Base-by-base conservation (phyloP, 2,797 vertebrate genomes). In the Monodelphis domestica region DNA sequence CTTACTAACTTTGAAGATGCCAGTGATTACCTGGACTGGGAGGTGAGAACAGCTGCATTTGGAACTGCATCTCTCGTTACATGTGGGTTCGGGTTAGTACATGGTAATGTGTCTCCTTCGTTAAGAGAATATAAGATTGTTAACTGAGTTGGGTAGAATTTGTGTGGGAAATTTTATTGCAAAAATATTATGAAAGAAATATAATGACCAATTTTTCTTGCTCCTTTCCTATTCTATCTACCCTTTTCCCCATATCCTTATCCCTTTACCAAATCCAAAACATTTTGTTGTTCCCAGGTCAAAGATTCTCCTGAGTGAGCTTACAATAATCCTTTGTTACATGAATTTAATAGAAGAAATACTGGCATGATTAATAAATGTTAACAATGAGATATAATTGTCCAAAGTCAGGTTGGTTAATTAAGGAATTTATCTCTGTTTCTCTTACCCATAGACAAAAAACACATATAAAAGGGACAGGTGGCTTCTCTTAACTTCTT, bases 1-100 rank as follows among this genome's bases (percentile, higher is more conserved):
- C 99, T 99, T 96, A 99, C 98, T 98, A 99, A 99, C 98, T 99
- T 99, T 98, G 99, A 99, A 97, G 99, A 99, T 98, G 99, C 98
- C 98, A 98, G 97, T 98, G 98, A 99, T 98, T 99, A 98, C 97
- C 98, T 99, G 98, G 98, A 99, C 98, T 99, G 99, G 99, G 99
- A 99, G 98, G 99, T 99, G 98, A 99, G 98, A 98, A 98, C 98
- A 98, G 98, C 98, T 97, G 98, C 98, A 98, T 98, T 98, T 98
- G 98, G 98, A 98, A 98, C 97, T 98, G 98, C 98, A 97, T 98
- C 97, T 97, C 97, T 98, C 97, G 94, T 98, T 98, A 97, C 97
- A 53, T 98, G 98, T 90, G 97, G 98, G 98, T 98, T 98, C 98
- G 98, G 98, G 98, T 98, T 98, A 98, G 98, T 98, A 98, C 98